Evolutionary conservation across 2,113 vertebrate genomes (phyloP).

Genomic region (Bettongia penicillata): DNA sequence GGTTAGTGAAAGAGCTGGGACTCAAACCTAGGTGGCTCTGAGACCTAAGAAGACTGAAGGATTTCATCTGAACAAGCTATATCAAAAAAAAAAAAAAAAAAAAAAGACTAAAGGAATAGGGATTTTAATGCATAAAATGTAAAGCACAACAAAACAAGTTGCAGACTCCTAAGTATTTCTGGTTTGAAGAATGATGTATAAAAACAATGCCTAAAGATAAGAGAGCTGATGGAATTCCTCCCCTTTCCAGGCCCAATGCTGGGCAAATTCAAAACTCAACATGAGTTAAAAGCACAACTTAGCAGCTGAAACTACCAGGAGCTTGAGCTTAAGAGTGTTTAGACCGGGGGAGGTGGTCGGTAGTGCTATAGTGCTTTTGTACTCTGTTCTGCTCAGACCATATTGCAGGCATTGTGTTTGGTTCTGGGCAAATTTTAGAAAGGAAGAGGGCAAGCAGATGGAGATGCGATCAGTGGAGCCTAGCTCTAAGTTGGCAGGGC

Average conservation of each 20-base stretch:
- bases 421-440: neutral
- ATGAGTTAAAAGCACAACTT: neutral
- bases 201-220: conserved; percentile 45
- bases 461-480: neutral
- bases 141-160: neutral
- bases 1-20: conserved; percentile 23
- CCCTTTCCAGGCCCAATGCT: conserved; percentile 12
- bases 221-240: neutral
- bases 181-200: conserved; percentile 33
- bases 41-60: conserved; percentile 30
- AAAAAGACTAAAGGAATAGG: conserved; percentile 10
- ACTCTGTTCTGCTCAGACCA: neutral
- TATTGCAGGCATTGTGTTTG: neutral
- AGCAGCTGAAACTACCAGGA: neutral
- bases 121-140: neutral
- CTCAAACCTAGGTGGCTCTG: neutral
- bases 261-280: conserved; percentile 5
- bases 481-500: neutral
- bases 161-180: conserved; percentile 44
- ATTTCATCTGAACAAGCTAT: conserved; percentile 31
- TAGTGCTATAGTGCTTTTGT: neutral
- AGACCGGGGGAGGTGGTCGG: neutral
- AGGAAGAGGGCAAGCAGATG: neutral
- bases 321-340: neutral
- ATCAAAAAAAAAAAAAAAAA: neutral